Base-by-base conservation (phyloP, 2,888 invertebrate species). In the Drosophila robusta region DNA sequence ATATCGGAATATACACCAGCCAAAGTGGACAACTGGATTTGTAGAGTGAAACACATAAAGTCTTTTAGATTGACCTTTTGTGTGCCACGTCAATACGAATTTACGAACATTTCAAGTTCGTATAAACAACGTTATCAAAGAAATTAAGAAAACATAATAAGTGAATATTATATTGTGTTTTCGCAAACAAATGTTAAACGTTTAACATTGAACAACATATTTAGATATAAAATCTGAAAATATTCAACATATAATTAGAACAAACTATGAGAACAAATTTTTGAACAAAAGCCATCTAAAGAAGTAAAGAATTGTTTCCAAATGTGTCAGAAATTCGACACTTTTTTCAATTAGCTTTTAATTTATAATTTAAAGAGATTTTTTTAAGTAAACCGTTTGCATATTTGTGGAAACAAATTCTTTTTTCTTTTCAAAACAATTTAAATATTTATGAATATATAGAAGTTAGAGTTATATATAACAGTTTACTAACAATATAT, bases 401-500 rank as follows among this genome's bases (percentile, higher is more conserved):
- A 29, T 8, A 29, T 2, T 29, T 34, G 1, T 34, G 34, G 4
- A 36, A 56, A 26, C 18, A 7, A 32, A 22, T 68, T 75, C 58
- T 45, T 49, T 49, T 16, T 39, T 26, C 49, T 44, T 56, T 52
- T 16, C 9, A n/a, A 69, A 45, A 57, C 41, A 74, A 74, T 54
- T 57, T 1, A 72, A 69, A 56, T 75, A 50, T 71, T 36, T 51
- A 60, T 74, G 39, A 57, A 67, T 80, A 70, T 79, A 70, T 72
- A 65, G 60, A 79, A 82, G 68, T 83, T 82, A 79, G 88, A 83
- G 83, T 80, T 80, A 86, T 78, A 58, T 75, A 58, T 71, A 78
- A 84, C 89, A 84, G 75, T 80, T 84, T 83, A 83, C 89, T 72
- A 88, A 83, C 88, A 83, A 86, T 83, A 80, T 88, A 83, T 88